These are phyloP conservation scores for Phortica magna DNA, from an alignment of 2,888 invertebrate genomes.

Conservation along the genomic window DNA sequence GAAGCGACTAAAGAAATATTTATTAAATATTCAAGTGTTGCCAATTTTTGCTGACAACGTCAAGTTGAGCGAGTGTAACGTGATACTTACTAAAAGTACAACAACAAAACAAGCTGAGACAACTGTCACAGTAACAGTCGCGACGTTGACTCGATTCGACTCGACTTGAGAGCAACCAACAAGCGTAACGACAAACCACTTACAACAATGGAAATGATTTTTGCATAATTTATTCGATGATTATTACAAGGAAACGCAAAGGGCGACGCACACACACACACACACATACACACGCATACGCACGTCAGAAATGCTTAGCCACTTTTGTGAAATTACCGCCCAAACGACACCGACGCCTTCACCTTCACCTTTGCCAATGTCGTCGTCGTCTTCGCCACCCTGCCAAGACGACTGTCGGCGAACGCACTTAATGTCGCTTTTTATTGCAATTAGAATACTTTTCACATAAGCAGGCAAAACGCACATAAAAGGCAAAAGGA, in stretches of 20 bases:
- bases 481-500: constrained; percentile 36
- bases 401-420: constrained; percentile 18
- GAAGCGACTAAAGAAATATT: constrained; percentile 58
- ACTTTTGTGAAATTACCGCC: constrained; percentile 1
- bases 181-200: constrained; percentile 60
- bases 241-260: constrained; percentile 66
- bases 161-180: neutral
- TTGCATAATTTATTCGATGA: constrained; percentile 78
- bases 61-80: constrained; percentile 55
- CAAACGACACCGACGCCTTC: neutral
- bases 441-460: constrained; percentile 71
- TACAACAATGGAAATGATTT: constrained; percentile 73
- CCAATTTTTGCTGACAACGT: constrained; percentile 56
- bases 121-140: neutral
- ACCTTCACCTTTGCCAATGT: neutral
- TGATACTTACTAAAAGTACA: constrained; percentile 51
- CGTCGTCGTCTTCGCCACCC: neutral
- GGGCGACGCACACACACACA: constrained; percentile 22
- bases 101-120: constrained; percentile 18
- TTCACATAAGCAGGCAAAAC: constrained; percentile 47
- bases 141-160: neutral
- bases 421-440: constrained; percentile 60
- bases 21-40: constrained; percentile 72
- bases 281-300: neutral
- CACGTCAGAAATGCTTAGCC: too few species aligned